Evolutionary conservation across 2,888 invertebrate species (phyloP).

Genomic region (Tipula vernalis): DNA sequence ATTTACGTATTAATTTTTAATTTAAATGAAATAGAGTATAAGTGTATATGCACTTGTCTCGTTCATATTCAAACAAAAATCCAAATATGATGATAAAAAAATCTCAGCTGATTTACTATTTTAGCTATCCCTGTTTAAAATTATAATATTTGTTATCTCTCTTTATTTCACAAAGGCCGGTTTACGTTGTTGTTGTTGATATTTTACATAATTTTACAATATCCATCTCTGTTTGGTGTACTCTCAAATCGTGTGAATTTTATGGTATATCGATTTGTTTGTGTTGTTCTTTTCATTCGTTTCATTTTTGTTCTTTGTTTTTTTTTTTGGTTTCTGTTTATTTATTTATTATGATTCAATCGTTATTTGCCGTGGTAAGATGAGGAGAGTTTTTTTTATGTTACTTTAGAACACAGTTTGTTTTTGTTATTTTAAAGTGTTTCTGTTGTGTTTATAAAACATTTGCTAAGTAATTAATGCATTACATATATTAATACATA

Average conservation of each 20-base stretch:
- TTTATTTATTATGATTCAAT: neutral
- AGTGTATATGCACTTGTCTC: neutral
- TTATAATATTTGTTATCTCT: neutral
- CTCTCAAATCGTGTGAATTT: neutral
- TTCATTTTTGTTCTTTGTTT: neutral
- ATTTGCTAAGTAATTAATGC: neutral
- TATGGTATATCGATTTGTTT: neutral
- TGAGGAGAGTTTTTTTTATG: neutral
- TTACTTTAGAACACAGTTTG: neutral
- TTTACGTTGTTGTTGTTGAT: neutral
- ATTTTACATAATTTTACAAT: neutral
- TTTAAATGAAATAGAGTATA: neutral
- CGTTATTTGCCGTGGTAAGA: neutral
- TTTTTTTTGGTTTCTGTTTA: neutral
- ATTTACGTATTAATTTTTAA: neutral
- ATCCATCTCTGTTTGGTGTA: neutral
- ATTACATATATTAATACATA: neutral
- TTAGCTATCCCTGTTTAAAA: neutral
- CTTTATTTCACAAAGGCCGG: neutral
- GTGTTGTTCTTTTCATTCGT: neutral
- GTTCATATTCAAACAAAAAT: neutral
- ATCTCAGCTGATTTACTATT: neutral
- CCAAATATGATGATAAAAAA: neutral
- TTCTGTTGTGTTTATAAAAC: neutral
- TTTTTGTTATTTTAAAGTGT: neutral